Percentiles rank a stretch among this genome's conserved stretches.
Evolutionary conservation across 2,113 vertebrate genomes (phyloP).

Genomic region (Cynocephalus volans): DNA sequence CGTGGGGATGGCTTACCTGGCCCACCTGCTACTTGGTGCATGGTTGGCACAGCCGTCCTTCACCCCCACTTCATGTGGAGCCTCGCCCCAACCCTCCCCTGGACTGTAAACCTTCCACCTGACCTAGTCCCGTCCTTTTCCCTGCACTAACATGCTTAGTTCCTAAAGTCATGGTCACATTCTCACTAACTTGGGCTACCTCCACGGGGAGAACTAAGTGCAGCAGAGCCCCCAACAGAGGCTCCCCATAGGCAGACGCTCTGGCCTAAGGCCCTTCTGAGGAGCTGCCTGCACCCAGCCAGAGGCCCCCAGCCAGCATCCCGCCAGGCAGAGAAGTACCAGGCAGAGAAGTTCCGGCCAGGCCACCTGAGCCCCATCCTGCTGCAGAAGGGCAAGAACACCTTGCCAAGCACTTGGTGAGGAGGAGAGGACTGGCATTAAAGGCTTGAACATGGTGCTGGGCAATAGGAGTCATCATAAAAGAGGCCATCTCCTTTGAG

Average conservation of each 20-base stretch:
- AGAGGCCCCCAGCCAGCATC: background rate
- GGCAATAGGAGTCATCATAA: too few species aligned
- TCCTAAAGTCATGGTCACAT: background rate
- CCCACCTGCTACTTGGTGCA: background rate
- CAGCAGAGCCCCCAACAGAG: background rate
- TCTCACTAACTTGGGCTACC: background rate
- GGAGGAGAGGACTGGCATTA: background rate
- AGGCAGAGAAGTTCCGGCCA: background rate
- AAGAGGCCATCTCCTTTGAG: too few species aligned
- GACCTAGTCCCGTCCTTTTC: background rate
- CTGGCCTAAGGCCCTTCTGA: too few species aligned
- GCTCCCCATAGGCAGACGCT: background rate
- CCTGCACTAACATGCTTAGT: background rate
- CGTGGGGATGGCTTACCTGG: too few species aligned
- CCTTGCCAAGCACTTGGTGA: background rate
- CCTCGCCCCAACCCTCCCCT: background rate
- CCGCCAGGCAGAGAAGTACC: background rate
- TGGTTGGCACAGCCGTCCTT: rapidly evolving
- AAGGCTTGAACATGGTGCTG: too few species aligned
- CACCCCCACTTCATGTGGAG: background rate
- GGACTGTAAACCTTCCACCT: background rate
- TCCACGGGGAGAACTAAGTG: background rate
- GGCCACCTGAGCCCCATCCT: background rate
- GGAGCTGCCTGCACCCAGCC: too few species aligned
- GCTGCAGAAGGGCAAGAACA: background rate